A percentile compares a stretch with the other conserved stretches of the same genome.
phyloP scores from a whole-genome alignment of 2,888 invertebrate genomes.

The Cordylochernes scorpioides region DNA sequence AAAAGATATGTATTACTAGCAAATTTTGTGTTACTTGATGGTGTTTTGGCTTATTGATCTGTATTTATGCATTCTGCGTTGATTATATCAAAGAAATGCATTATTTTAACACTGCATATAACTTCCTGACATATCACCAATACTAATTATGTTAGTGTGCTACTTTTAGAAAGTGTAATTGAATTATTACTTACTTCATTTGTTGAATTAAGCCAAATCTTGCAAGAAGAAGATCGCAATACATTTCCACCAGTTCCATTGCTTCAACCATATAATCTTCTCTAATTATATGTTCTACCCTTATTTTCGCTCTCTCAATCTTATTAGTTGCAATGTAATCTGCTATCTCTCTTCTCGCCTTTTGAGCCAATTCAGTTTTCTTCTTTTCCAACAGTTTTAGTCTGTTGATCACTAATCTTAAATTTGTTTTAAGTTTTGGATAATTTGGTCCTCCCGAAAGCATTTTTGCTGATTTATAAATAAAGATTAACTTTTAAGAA shows the following conservation, averaged over 20 bases:
- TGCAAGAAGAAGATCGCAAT: slow-evolving; percentile 80
- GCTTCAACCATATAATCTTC: slow-evolving; percentile 89
- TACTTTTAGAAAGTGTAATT: no score
- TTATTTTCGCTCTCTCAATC: slow-evolving; percentile 50
- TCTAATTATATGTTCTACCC: slow-evolving; percentile 93
- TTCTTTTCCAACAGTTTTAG: slow-evolving; percentile 86
- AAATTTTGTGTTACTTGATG: no score
- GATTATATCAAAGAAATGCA: no score
- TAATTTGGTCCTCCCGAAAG: slow-evolving; percentile 79
- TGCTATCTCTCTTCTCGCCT: slow-evolving; percentile 86
- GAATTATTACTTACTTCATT: slow-evolving; percentile 72
- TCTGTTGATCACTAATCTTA: slow-evolving; percentile 70
- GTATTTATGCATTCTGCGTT: no score
- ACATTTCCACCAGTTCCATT: slow-evolving; percentile 97
- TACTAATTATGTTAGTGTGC: no score
- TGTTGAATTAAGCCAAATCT: slow-evolving; percentile 86
- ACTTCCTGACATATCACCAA: no score
- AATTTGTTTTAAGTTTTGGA: slow-evolving; percentile 76
- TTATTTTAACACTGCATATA: no score
- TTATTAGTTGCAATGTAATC: slow-evolving; percentile 46
- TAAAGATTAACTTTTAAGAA: no score
- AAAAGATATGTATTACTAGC: no score
- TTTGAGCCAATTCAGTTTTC: slow-evolving; percentile 83
- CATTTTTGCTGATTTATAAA: no score
- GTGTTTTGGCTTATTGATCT: no score